Conservation (phyloP, 1,140 invertebrate species). For the Tetraneura akinire region DNA sequence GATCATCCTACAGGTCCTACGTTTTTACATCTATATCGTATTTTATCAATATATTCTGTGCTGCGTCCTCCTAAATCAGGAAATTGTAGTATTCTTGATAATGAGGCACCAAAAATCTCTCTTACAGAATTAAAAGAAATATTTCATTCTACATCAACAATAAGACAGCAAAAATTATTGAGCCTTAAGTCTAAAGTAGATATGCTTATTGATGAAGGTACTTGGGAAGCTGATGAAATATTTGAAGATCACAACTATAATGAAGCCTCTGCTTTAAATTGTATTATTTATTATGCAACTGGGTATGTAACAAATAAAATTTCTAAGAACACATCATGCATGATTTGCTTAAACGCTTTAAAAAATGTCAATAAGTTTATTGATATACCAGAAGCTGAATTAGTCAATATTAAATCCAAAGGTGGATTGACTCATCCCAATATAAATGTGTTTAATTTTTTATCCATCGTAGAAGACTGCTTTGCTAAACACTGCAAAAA, state of each 20-base stretch:
- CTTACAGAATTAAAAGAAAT: background rate
- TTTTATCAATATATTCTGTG: too few species aligned
- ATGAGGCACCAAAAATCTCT: background rate
- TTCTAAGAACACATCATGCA: background rate
- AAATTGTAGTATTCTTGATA: background rate
- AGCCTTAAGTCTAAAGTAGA: background rate
- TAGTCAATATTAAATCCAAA: background rate
- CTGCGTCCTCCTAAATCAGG: background rate
- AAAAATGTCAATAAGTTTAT: background rate
- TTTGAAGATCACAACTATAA: background rate
- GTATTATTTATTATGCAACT: background rate
- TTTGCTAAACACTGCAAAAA: slow-evolving; percentile 7
- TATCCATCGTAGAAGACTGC: background rate
- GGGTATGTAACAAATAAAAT: background rate
- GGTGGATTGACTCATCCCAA: background rate
- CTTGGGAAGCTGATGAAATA: background rate
- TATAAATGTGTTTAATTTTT: background rate
- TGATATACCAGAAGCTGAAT: background rate
- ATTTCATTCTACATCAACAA: background rate
- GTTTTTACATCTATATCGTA: too few species aligned
- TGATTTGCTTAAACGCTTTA: background rate
- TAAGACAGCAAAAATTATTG: background rate
- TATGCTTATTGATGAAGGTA: background rate
- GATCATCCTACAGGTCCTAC: too few species aligned
- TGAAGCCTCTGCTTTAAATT: background rate